A percentile compares a stretch with the other conserved stretches of the same genome.
phyloP scores from a whole-genome alignment of 2,113 vertebrate species.

The Stigmatopora nigra region DNA sequence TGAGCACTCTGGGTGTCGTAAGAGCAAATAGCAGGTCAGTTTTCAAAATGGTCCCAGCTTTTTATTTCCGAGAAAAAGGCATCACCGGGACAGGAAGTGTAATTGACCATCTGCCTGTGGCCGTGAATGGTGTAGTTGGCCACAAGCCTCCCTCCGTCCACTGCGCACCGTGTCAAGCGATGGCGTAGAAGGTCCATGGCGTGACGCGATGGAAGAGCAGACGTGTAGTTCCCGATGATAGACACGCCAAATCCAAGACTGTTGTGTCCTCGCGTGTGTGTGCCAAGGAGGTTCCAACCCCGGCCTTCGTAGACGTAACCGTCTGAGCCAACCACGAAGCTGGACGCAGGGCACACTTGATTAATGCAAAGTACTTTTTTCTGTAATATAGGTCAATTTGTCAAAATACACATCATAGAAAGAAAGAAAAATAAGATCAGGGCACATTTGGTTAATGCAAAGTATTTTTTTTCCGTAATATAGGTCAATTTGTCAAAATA shows the following conservation, averaged over 20 bases:
- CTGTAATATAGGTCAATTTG: too few relatives aligned
- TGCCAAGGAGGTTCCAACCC: conserved; percentile 79
- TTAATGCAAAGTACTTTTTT: neutral
- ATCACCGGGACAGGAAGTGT: conserved; percentile 77
- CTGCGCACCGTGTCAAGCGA: conserved; percentile 66
- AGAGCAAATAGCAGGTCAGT: conserved; percentile 25
- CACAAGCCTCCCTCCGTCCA: conserved; percentile 53
- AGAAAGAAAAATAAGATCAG: too few relatives aligned
- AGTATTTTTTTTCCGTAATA: too few relatives aligned
- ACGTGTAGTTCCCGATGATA: conserved; percentile 80
- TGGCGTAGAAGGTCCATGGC: conserved; percentile 65
- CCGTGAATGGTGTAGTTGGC: conserved; percentile 69
- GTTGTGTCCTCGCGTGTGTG: conserved; percentile 80
- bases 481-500: too few relatives aligned
- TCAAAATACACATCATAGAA: too few relatives aligned
- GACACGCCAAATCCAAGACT: conserved; percentile 74
- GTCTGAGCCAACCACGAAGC: conserved; percentile 84
- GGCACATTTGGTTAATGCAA: too few relatives aligned
- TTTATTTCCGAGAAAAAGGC: conserved; percentile 72
- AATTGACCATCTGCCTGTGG: conserved; percentile 77
- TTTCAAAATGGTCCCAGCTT: conserved; percentile 74
- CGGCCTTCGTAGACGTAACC: conserved; percentile 86
- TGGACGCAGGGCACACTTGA: conserved; percentile 30
- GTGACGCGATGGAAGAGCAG: conserved; percentile 51
- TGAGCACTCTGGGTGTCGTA: neutral